These are phyloP conservation scores for Heterohyrax brucei DNA, from an alignment of 2,797 vertebrate species.

Conservation along the genomic window DNA sequence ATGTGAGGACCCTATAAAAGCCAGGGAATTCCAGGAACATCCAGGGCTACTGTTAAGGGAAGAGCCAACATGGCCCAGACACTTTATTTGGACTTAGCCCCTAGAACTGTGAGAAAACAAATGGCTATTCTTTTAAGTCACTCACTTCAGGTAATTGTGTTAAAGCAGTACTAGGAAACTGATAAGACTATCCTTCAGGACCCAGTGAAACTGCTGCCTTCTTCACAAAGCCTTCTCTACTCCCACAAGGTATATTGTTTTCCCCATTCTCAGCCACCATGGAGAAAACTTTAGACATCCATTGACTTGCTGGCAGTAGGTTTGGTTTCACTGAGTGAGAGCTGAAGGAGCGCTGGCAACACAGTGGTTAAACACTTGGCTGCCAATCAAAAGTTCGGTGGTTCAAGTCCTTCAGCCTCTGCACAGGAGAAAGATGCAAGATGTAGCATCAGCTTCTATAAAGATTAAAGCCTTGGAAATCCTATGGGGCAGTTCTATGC, in stretches of 20 bases:
- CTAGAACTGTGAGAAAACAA: neutral
- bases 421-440: no score
- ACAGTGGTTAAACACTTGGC: no score
- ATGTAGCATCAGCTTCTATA: no score
- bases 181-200: neutral
- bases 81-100: neutral
- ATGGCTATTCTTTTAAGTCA: neutral
- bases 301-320: no score
- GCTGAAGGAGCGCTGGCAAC: no score
- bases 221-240: neutral
- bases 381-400: no score
- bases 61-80: neutral
- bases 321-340: no score
- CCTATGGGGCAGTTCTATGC: no score
- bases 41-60: neutral
- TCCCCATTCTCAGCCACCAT: neutral
- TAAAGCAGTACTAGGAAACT: neutral
- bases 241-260: neutral
- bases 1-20: neutral
- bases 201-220: neutral
- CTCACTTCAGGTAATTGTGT: neutral
- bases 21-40: neutral
- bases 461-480: no score
- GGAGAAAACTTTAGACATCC: neutral
- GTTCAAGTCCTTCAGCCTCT: no score